A percentile compares a stretch with the other conserved stretches of the same genome.
These are phyloP conservation scores for Poecilia gillii DNA, from an alignment of 2,797 vertebrate genomes.

Conservation along the genomic window DNA sequence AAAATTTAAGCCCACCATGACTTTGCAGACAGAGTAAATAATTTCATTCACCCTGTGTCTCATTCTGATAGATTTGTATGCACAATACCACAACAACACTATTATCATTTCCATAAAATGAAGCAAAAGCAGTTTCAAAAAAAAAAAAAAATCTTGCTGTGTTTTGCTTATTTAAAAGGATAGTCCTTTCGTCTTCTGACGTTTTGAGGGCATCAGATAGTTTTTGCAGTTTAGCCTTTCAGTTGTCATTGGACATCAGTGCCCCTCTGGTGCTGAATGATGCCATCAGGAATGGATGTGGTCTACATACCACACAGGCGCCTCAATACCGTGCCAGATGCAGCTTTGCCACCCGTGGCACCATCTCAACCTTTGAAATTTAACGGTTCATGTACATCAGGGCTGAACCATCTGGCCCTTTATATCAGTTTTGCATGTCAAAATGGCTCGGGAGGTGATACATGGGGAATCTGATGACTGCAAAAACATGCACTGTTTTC, in stretches of 20 bases:
- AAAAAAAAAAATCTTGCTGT: background rate
- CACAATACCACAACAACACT: background rate
- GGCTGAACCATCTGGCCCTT: slow-evolving; percentile 80
- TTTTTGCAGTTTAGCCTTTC: slow-evolving; percentile 42
- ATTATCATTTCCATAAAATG: background rate
- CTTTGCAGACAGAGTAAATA: slow-evolving; percentile 5
- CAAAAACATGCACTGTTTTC: slow-evolving; percentile 21
- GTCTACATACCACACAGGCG: slow-evolving; percentile 77
- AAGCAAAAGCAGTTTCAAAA: background rate
- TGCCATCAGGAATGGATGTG: slow-evolving; percentile 81
- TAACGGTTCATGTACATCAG: slow-evolving; percentile 79
- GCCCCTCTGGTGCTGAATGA: slow-evolving; percentile 67
- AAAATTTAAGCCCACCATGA: slow-evolving; percentile 4
- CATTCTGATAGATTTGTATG: background rate
- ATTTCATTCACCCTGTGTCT: slow-evolving; percentile 9
- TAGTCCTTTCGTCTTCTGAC: slow-evolving; percentile 2
- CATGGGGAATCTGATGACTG: slow-evolving; percentile 33
- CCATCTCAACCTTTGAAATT: slow-evolving; percentile 80
- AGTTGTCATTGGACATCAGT: slow-evolving; percentile 48
- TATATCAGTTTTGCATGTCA: slow-evolving; percentile 60
- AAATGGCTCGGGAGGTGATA: slow-evolving; percentile 57
- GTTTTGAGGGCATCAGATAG: slow-evolving; percentile 6
- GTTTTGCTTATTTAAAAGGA: background rate
- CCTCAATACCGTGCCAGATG: slow-evolving; percentile 75
- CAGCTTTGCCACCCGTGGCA: slow-evolving; percentile 81